Evolutionary conservation across 2,888 invertebrate species (phyloP).

Genomic region (Phaonia tiefii): DNA sequence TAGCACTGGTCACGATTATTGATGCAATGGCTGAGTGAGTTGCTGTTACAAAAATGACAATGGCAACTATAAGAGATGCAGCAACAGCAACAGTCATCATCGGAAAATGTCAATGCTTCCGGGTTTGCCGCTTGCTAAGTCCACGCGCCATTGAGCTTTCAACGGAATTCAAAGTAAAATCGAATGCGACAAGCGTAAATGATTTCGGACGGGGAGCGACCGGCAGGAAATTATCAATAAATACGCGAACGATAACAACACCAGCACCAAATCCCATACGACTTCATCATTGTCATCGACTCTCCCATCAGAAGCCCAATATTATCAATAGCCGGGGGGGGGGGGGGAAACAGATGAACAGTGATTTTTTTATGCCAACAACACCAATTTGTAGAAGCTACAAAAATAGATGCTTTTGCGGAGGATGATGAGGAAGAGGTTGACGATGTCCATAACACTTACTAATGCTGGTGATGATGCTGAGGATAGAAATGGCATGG

Average conservation of each 20-base stretch:
- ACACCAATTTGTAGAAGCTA: constrained; percentile 29
- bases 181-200: constrained; percentile 38
- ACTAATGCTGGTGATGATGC: constrained; percentile 22
- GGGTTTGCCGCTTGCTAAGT: constrained; percentile 55
- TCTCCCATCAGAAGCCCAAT: constrained; percentile 22
- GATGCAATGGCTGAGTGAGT: constrained; percentile 53
- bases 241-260: constrained; percentile 72
- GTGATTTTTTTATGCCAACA: constrained; percentile 23
- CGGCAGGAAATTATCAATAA: constrained; percentile 78
- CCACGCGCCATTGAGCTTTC: constrained; percentile 63
- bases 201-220: constrained; percentile 13
- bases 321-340: constrained; percentile 31
- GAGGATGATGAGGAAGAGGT: not conserved
- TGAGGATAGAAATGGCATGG: constrained; percentile 27
- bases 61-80: too few species aligned
- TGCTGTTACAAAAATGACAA: constrained; percentile 9
- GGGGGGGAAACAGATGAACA: constrained; percentile 12
- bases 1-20: constrained; percentile 37
- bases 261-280: constrained; percentile 2
- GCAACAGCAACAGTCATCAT: constrained; percentile 47
- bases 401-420: too few species aligned
- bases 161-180: constrained; percentile 11
- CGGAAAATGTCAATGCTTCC: constrained; percentile 64
- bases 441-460: not conserved
- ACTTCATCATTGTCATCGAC: not conserved